Evolutionary conservation across 2,888 invertebrate genomes (phyloP).

Genomic region (Macrosiphum euphorbiae): DNA sequence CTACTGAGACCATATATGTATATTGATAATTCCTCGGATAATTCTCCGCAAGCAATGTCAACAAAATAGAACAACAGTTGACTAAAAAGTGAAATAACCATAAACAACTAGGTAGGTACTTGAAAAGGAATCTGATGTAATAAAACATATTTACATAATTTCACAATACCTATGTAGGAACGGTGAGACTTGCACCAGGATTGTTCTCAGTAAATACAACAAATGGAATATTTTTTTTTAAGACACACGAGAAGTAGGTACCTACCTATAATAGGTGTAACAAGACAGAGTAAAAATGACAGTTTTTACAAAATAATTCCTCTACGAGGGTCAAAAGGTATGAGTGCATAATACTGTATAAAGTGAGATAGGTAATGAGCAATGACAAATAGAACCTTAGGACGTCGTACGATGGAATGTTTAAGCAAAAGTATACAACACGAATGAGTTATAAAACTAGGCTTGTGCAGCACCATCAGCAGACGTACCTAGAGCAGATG

Average conservation of each 20-base stretch:
- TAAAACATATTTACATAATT: not conserved
- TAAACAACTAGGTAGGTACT: conserved; percentile 26
- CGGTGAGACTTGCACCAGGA: not conserved
- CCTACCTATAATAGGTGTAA: not conserved
- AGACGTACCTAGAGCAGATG: not conserved
- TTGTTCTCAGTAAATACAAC: conserved; percentile 49
- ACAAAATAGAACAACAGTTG: not conserved
- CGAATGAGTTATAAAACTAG: not conserved
- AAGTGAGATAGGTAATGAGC: not conserved
- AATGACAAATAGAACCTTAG: not conserved
- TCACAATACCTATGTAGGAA: not conserved
- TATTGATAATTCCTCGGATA: too few relatives aligned
- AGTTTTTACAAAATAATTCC: not conserved
- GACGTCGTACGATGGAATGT: not conserved
- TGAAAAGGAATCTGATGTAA: not conserved
- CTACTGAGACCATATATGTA: conserved; percentile 52
- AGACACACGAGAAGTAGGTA: not conserved
- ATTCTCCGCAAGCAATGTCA: conserved; percentile 56
- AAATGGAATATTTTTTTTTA: not conserved
- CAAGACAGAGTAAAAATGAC: not conserved
- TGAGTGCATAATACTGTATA: not conserved
- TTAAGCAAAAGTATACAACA: not conserved
- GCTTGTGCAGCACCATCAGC: not conserved
- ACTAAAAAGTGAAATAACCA: not conserved
- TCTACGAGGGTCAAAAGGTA: not conserved